A percentile compares a stretch with the other conserved stretches of the same genome.
Conservation (phyloP, 1,140 invertebrate genomes). For the Zelostemma sp. region DNA sequence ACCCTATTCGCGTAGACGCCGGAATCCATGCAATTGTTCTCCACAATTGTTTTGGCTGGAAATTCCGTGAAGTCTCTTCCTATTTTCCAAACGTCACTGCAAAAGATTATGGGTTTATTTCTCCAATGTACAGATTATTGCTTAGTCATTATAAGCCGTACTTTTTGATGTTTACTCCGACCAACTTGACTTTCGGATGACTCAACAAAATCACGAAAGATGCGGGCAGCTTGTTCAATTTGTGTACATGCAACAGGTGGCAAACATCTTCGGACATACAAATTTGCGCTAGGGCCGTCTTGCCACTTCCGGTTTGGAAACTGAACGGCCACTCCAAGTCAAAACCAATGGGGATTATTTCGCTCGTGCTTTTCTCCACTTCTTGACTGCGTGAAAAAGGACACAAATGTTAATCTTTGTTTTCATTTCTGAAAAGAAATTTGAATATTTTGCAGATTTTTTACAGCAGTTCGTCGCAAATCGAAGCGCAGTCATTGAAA, state of each 20-base stretch:
- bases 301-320: slow-evolving; percentile 74
- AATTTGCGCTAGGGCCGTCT: slow-evolving; percentile 74
- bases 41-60: slow-evolving; percentile 67
- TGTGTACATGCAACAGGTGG: slow-evolving; percentile 73
- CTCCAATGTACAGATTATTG: background rate
- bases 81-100: slow-evolving; percentile 75
- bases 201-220: slow-evolving; percentile 70
- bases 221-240: slow-evolving; percentile 72
- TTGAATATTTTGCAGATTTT: slow-evolving; percentile 44
- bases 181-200: slow-evolving; percentile 73
- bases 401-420: too few relatives aligned
- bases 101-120: slow-evolving; percentile 41
- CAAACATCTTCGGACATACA: slow-evolving; percentile 69
- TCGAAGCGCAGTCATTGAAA: slow-evolving; percentile 68
- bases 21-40: slow-evolving; percentile 75
- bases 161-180: slow-evolving; percentile 77
- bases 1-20: slow-evolving; percentile 72
- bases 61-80: slow-evolving; percentile 74
- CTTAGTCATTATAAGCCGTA: slow-evolving; percentile 73
- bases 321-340: slow-evolving; percentile 77
- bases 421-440: background rate
- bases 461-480: slow-evolving; percentile 72
- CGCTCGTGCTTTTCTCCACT: slow-evolving; percentile 61
- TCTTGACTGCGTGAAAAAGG: slow-evolving; percentile 61
- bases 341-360: slow-evolving; percentile 72